Base-by-base conservation (phyloP, 2,888 invertebrate genomes). In the Leucophora obtusa region DNA sequence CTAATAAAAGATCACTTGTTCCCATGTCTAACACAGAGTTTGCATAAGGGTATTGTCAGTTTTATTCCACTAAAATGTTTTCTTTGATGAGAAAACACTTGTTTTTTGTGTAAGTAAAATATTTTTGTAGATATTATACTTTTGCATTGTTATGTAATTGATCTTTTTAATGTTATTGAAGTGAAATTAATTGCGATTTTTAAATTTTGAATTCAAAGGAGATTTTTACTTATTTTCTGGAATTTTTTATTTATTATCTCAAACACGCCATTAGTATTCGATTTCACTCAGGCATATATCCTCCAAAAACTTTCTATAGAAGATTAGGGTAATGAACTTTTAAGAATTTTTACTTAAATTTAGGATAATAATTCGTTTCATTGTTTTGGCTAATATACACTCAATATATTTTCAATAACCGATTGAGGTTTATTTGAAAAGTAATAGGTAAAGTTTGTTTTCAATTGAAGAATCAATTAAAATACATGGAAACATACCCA, bases 151-250 rank as follows among this genome's bases (percentile, higher is more conserved):
- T 71, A 33, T 47, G 81, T 82, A 83, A 82, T 82, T 82, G 82
- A 82, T 82, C 78, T 82, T 82, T 82, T 58, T 59, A 77, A 21
- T 21, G 58, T 56, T 58, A 79, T 72, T 78, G 78, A 75, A 80
- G 79, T 73, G 82, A 81, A 83, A 76, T 72, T 70, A 73, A 81
- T 81, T 79, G 82, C 60, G 62, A 59, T 75, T 68, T 79, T 60
- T 50, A 18, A 33, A 63, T 28, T 28, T 8, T n/a, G 1, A 18
- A 66, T 60, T 71, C 6, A 51, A 28, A 3, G 28, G 8, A n/a
- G 59, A 65, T 51, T 38, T 51, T 76, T 15, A 33, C 4, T 43
- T 65, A 35, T 62, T 60, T 60, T 28, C 28, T 28, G 4, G 28
- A 3, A 24, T 5, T 2, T 24, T 28, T 28, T 28, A 6, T 28